Evolutionary conservation across 92 coral and sea anemone species (phyloP).

Genomic region (Montipora capitata): DNA sequence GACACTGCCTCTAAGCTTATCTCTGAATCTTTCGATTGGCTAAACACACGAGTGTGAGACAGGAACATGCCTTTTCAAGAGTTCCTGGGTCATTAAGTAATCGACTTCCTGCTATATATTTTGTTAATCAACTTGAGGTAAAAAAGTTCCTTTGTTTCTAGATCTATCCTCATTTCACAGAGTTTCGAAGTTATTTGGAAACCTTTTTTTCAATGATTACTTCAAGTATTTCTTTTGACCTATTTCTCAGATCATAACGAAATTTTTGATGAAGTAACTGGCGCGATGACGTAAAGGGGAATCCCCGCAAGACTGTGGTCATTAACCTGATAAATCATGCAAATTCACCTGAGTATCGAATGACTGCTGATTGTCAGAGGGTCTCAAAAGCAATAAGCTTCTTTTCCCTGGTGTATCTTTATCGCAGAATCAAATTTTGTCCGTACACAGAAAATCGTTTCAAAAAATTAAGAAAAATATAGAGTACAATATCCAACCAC

Average conservation of each 20-base stretch:
- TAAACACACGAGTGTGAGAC: no score
- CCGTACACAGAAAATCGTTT: not conserved
- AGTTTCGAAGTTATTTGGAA: not conserved
- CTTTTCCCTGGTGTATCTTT: not conserved
- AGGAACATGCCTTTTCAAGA: not conserved
- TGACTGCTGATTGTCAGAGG: no score
- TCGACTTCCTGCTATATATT: not conserved
- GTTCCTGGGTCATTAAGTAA: not conserved
- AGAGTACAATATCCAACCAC: not conserved
- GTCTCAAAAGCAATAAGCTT: not conserved
- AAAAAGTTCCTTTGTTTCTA: not conserved
- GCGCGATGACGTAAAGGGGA: slow-evolving; percentile 71
- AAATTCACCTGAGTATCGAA: not conserved
- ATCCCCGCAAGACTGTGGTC: slow-evolving; percentile 35
- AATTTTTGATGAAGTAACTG: no score
- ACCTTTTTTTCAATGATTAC: not conserved
- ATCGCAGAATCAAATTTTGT: not conserved
- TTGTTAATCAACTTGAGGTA: not conserved
- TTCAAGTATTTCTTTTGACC: no score
- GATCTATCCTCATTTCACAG: accelerated
- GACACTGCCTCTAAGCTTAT: no score
- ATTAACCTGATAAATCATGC: not conserved
- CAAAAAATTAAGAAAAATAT: no score
- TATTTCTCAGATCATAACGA: not conserved
- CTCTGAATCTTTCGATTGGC: no score